phyloP scores from a whole-genome alignment of 2,797 vertebrate genomes.

The Bucorvus abyssinicus region DNA sequence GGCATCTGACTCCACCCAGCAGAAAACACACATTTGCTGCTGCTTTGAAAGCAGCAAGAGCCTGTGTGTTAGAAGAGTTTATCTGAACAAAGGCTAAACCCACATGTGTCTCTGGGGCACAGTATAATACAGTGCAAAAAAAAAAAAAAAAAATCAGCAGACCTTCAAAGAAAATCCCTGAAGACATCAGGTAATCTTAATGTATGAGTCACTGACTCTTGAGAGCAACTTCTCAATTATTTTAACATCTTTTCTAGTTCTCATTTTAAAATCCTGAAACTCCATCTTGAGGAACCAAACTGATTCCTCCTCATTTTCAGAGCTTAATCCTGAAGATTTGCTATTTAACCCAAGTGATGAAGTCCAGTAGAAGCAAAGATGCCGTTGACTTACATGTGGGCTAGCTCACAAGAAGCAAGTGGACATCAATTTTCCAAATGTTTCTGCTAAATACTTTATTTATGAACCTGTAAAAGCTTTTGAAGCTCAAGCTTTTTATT shows the following conservation, averaged over 20 bases:
- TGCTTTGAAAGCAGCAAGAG: background rate
- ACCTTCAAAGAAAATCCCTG: background rate
- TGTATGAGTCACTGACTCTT: background rate
- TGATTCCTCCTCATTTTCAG: background rate
- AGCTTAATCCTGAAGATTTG: background rate
- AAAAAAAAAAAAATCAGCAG: background rate
- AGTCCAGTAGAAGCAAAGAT: background rate
- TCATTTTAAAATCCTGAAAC: background rate
- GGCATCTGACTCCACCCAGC: background rate
- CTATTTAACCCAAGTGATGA: background rate
- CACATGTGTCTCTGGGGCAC: accelerated
- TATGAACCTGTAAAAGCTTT: background rate
- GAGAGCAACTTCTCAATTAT: background rate
- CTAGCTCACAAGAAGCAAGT: background rate
- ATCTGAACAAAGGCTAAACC: background rate
- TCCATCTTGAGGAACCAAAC: background rate
- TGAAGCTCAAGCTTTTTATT: background rate
- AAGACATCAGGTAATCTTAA: background rate
- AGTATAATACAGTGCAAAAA: background rate
- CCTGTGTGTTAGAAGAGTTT: background rate
- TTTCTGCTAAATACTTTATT: background rate
- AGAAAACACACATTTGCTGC: background rate
- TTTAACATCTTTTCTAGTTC: background rate
- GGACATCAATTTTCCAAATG: background rate
- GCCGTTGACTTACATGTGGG: background rate